Evolutionary conservation across 2,113 vertebrate genomes (phyloP).

Genomic region (Circaetus cinerascens): DNA sequence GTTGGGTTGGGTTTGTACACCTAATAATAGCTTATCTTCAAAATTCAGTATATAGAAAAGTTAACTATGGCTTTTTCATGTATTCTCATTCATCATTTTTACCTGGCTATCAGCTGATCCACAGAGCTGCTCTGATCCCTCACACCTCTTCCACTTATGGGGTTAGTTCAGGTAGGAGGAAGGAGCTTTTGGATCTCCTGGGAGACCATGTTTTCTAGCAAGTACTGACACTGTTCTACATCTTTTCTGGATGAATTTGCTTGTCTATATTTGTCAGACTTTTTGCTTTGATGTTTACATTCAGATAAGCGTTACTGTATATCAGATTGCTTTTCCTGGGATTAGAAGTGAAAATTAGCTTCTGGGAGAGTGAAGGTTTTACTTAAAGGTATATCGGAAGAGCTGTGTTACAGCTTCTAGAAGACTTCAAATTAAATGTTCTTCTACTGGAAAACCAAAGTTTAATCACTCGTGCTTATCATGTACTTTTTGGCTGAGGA

Average conservation of each 20-base stretch:
- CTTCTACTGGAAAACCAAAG: background rate
- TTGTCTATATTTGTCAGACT: background rate
- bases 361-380: background rate
- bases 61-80: background rate
- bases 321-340: background rate
- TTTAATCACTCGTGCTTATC: background rate
- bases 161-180: background rate
- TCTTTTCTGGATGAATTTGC: background rate
- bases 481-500: background rate
- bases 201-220: background rate
- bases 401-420: background rate
- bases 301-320: background rate
- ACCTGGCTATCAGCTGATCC: background rate
- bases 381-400: background rate
- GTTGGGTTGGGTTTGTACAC: background rate
- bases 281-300: constrained; percentile 12
- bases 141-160: background rate
- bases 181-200: background rate
- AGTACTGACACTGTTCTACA: background rate
- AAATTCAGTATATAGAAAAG: background rate
- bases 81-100: background rate
- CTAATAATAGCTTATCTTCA: background rate
- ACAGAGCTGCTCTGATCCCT: background rate
- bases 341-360: constrained; percentile 16
- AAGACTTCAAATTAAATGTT: background rate